These are phyloP conservation scores for Macroteleia sp. DNA, from an alignment of 2,888 invertebrate species.

Conservation along the genomic window DNA sequence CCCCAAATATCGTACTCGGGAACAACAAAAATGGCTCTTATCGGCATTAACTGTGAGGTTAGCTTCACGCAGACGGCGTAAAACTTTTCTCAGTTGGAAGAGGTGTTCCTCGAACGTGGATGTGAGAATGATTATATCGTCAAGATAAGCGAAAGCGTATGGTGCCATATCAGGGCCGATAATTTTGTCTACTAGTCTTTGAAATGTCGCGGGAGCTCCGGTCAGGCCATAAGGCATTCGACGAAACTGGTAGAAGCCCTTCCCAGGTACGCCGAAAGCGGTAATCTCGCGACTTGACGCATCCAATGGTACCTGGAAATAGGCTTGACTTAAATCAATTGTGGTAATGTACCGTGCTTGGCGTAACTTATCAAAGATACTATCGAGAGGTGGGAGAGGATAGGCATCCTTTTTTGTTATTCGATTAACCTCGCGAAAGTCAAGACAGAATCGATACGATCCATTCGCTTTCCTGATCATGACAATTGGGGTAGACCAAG, in stretches of 20 bases:
- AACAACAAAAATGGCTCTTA: neutral
- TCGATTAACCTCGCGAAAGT: too few species aligned
- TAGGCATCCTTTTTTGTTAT: too few species aligned
- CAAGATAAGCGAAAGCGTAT: neutral
- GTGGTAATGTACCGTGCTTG: slow-evolving; percentile 56
- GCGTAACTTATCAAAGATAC: slow-evolving; percentile 36
- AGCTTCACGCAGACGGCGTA: neutral
- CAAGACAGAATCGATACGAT: too few species aligned
- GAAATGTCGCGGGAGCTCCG: neutral
- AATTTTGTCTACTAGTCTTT: neutral
- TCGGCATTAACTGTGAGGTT: neutral
- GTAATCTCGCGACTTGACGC: slow-evolving; percentile 45
- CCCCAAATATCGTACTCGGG: neutral
- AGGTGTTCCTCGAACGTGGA: neutral
- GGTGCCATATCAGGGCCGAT: neutral
- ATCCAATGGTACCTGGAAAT: slow-evolving; percentile 60
- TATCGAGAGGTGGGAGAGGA: too few species aligned
- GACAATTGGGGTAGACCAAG: neutral
- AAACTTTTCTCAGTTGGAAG: neutral
- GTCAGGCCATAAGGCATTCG: neutral
- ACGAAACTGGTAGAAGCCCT: slow-evolving; percentile 25
- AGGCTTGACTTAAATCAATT: slow-evolving; percentile 62
- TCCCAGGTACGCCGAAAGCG: slow-evolving; percentile 55
- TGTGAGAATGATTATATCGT: neutral
- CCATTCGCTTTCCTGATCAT: too few species aligned